A percentile compares a stretch with the other conserved stretches of the same genome.
These are phyloP conservation scores for Desmophyllum pertusum DNA, from an alignment of 92 coral and sea anemone species.

Conservation along the genomic window DNA sequence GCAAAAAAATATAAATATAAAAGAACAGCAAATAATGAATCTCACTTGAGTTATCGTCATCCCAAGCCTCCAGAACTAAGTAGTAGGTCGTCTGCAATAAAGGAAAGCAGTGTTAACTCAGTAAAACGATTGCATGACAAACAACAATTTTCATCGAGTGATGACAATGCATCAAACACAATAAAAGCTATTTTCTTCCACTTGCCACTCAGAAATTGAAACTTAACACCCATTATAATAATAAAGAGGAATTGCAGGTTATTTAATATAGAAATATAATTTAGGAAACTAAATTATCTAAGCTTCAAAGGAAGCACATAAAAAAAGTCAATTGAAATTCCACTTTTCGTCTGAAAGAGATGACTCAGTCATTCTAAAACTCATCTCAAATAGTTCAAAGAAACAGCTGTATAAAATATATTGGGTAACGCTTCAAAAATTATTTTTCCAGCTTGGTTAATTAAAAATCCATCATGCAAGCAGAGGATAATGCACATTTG, in stretches of 20 bases:
- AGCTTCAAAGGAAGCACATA: not conserved
- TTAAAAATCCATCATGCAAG: not conserved
- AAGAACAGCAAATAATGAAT: not conserved
- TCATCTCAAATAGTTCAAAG: not conserved
- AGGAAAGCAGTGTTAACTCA: not conserved
- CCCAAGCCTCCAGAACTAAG: conserved; percentile 87
- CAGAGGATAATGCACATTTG: not conserved
- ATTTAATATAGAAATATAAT: not conserved
- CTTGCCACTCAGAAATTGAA: not conserved
- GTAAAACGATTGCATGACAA: conserved; percentile 18
- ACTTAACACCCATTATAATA: not conserved
- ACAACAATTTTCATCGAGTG: not conserved
- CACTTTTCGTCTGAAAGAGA: conserved; percentile 8
- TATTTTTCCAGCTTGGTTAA: conserved; percentile 1
- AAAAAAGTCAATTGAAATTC: not conserved
- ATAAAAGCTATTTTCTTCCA: not conserved
- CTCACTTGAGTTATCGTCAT: conserved; percentile 83
- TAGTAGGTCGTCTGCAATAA: conserved; percentile 80
- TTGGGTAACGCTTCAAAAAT: not conserved
- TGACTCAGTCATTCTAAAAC: conserved; percentile 11
- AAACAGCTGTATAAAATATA: conserved; percentile 36
- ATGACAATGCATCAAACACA: conserved; percentile 7
- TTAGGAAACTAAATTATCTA: not conserved
- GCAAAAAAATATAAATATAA: not conserved
- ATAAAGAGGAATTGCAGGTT: not conserved